Percentiles rank a stretch among this genome's conserved stretches.
These are phyloP conservation scores for Amblyraja radiata DNA, from an alignment of 2,797 vertebrate species.

Conservation along the genomic window DNA sequence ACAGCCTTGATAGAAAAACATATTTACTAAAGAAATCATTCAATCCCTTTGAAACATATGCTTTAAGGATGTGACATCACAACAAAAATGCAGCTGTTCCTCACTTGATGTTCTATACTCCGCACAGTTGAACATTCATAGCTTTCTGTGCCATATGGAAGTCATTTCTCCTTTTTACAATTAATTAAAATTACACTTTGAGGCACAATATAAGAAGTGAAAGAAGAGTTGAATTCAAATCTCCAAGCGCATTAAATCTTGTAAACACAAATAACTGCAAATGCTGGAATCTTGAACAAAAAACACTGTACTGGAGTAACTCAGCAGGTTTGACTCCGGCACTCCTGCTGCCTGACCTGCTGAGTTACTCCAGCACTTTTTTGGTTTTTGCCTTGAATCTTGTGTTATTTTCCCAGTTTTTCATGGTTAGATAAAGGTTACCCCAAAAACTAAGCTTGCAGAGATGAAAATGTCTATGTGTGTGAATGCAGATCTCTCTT, in stretches of 20 bases:
- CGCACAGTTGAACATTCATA: not conserved
- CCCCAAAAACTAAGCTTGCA: not conserved
- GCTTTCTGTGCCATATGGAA: not conserved
- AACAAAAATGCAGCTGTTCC: slow-evolving; percentile 21
- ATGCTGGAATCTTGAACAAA: too few species aligned
- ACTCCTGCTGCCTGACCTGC: too few species aligned
- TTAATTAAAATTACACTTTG: slow-evolving; percentile 15
- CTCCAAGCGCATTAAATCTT: not conserved
- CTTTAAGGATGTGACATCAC: slow-evolving; percentile 22
- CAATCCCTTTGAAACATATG: not conserved
- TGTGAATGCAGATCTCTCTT: not conserved
- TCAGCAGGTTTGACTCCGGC: too few species aligned
- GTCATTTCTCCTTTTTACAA: not conserved
- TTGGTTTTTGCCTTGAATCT: not conserved
- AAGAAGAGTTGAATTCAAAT: not conserved
- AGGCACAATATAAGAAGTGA: not conserved
- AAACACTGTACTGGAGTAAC: too few species aligned
- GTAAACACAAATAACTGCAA: too few species aligned
- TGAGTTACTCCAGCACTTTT: too few species aligned
- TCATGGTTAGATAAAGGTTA: not conserved
- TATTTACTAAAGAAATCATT: slow-evolving; percentile 5
- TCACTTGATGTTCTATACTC: not conserved
- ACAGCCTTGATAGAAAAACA: slow-evolving; percentile 16
- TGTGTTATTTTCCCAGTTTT: not conserved
- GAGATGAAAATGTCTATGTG: not conserved